These are phyloP conservation scores for Galeopsomyia nigrocyanea DNA, from an alignment of 2,888 invertebrate species.

Conservation along the genomic window DNA sequence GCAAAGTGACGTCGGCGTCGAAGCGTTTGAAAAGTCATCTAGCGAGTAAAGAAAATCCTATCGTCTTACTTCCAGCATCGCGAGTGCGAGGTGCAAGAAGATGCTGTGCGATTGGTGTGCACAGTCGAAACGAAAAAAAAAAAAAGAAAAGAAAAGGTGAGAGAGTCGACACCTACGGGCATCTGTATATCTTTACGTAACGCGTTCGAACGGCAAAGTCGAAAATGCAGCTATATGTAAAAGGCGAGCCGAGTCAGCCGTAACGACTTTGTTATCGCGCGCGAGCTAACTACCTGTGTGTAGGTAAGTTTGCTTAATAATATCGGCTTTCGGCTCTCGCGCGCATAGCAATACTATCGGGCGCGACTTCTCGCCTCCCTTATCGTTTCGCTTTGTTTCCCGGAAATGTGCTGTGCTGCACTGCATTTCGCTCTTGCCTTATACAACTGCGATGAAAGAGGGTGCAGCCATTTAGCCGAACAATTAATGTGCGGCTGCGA, in stretches of 20 bases:
- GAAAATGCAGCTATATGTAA: background rate
- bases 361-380: conserved; percentile 2
- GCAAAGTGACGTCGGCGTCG: background rate
- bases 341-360: background rate
- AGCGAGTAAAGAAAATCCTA: conserved; percentile 12
- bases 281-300: too few relatives aligned
- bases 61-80: conserved; percentile 31
- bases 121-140: too few relatives aligned
- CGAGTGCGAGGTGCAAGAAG: background rate
- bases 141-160: too few relatives aligned
- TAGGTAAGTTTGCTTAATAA: conserved; percentile 34
- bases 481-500: too few relatives aligned
- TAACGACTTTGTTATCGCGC: conserved; percentile 39
- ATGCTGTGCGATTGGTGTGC: background rate
- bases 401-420: conserved; percentile 37
- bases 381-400: conserved; percentile 19
- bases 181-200: background rate
- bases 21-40: background rate
- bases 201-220: background rate
- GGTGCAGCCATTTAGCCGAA: too few relatives aligned
- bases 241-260: too few relatives aligned
- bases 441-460: too few relatives aligned
- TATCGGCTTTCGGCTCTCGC: conserved; percentile 15
- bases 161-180: background rate
- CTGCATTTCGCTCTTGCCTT: background rate